These are phyloP conservation scores for Campopleginae sp. DNA, from an alignment of 2,888 invertebrate genomes.

Conservation along the genomic window DNA sequence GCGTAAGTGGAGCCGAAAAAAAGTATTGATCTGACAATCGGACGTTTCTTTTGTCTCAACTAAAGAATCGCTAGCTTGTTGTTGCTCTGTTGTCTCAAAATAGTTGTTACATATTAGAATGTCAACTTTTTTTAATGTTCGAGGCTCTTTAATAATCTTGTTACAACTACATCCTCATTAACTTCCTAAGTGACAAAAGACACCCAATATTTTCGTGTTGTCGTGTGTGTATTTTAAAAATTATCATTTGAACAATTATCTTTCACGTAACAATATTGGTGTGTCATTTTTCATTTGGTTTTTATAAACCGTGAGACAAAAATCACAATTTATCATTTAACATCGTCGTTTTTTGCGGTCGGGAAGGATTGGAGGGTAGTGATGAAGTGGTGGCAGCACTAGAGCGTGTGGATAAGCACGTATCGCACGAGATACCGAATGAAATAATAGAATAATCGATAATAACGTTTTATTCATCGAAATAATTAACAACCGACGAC, in stretches of 20 bases:
- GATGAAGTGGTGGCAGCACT: conserved; percentile 48
- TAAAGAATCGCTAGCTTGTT: conserved; percentile 39
- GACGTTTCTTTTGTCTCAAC: conserved; percentile 36
- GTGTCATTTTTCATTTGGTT: conserved; percentile 16
- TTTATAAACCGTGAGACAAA: conserved; percentile 52
- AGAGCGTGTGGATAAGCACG: conserved; percentile 43
- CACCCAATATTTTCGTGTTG: conserved; percentile 42
- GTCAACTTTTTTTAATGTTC: neutral
- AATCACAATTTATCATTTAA: conserved; percentile 46
- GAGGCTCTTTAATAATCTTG: conserved; percentile 32
- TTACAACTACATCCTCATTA: conserved; percentile 27
- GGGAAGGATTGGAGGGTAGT: conserved; percentile 7
- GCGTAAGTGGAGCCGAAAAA: conserved; percentile 16
- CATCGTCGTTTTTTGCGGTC: conserved; percentile 1
- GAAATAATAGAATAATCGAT: conserved; percentile 34
- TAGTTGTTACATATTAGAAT: neutral
- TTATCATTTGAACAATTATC: conserved; percentile 46
- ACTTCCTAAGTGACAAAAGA: conserved; percentile 45
- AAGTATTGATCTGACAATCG: conserved; percentile 22
- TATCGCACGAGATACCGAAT: conserved; percentile 37
- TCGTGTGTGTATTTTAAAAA: conserved; percentile 25
- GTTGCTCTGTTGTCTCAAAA: neutral
- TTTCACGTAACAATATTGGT: conserved; percentile 49
- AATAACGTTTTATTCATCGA: conserved; percentile 27
- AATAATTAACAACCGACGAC: conserved; percentile 40